phyloP scores from a whole-genome alignment of 2,888 invertebrate species.

The Apeira syringaria region DNA sequence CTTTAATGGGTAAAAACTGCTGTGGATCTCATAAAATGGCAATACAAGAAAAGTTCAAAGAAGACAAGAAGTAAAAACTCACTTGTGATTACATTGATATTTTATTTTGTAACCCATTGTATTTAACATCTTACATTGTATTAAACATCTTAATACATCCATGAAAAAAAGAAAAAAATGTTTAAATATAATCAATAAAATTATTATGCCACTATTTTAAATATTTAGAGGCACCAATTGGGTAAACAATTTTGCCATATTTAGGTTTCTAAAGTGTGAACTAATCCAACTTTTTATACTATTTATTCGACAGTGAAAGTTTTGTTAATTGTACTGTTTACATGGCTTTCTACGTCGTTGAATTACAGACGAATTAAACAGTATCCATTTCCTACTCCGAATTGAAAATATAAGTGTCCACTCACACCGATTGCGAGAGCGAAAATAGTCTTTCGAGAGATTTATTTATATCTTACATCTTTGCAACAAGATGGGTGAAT shows the following conservation, averaged over 20 bases:
- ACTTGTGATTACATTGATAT: constrained; percentile 46
- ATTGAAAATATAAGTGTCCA: neutral
- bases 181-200: too few relatives aligned
- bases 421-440: neutral
- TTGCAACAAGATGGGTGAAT: constrained; percentile 8
- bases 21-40: constrained; percentile 71
- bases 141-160: constrained; percentile 18
- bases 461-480: neutral
- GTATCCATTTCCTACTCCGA: neutral
- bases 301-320: neutral
- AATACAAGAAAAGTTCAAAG: constrained; percentile 62
- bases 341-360: constrained; percentile 1
- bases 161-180: too few relatives aligned
- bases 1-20: constrained; percentile 64
- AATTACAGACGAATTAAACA: constrained; percentile 5
- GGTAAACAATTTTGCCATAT: too few relatives aligned
- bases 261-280: too few relatives aligned
- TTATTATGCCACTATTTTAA: too few relatives aligned
- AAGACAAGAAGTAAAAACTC: constrained; percentile 40
- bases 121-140: constrained; percentile 41
- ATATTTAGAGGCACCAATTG: too few relatives aligned
- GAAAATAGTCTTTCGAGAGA: neutral
- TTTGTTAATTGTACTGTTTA: constrained; percentile 4
- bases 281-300: too few relatives aligned
- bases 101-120: constrained; percentile 77